Conservation (phyloP, 2,113 vertebrate genomes). For the Oncorhynchus kisutch region DNA sequence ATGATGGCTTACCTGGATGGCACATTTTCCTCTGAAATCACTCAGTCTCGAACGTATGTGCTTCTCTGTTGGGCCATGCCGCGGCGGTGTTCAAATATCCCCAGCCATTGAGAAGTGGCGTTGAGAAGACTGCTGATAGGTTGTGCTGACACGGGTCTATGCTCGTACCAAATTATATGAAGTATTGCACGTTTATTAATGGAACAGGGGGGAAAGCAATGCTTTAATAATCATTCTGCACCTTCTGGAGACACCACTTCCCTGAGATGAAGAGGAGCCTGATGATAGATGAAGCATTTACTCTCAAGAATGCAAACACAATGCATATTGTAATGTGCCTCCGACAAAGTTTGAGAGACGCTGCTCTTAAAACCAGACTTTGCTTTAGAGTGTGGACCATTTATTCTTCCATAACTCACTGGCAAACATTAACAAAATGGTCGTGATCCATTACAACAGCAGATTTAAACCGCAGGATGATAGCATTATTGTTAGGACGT, state of each 20-base stretch:
- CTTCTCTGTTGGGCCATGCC: no score
- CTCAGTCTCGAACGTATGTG: background rate
- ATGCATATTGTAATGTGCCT: background rate
- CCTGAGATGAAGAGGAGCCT: background rate
- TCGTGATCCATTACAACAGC: background rate
- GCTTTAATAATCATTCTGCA: background rate
- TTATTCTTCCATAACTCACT: background rate
- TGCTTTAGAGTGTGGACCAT: background rate
- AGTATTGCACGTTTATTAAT: conserved; percentile 9
- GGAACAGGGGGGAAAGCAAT: background rate
- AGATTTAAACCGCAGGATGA: no score
- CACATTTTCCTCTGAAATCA: background rate
- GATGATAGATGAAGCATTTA: conserved; percentile 8
- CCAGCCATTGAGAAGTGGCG: background rate
- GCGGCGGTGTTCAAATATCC: background rate
- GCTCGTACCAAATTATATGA: background rate
- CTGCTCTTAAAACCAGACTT: background rate
- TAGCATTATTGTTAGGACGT: no score
- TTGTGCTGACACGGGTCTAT: conserved; percentile 15
- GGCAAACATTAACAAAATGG: background rate
- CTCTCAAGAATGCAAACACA: background rate
- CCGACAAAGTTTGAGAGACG: background rate
- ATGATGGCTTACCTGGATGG: background rate
- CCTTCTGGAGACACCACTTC: background rate
- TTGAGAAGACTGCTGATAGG: background rate